A percentile compares a stretch with the other conserved stretches of the same genome.
Conservation (phyloP, 2,797 vertebrate species). For the Pseudotriccus pelzelni region DNA sequence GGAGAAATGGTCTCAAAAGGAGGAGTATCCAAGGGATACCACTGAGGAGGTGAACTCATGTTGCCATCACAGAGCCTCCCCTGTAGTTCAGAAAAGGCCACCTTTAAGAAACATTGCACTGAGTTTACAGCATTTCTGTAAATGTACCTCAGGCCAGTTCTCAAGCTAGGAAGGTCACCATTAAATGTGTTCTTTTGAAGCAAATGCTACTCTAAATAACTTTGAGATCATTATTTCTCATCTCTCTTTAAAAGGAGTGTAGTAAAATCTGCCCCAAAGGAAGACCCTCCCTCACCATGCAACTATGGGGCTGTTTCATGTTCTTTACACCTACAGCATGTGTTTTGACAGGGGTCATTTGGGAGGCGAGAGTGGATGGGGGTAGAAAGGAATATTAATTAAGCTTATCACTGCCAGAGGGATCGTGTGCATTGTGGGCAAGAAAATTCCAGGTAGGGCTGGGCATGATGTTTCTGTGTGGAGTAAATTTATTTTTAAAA, state of each 20-base stretch:
- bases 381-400: slow-evolving; percentile 33
- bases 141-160: background rate
- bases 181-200: background rate
- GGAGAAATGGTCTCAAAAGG: background rate
- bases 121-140: background rate
- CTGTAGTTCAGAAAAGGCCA: background rate
- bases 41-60: fast-evolving
- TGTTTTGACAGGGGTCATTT: slow-evolving; percentile 28
- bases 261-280: background rate
- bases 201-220: background rate
- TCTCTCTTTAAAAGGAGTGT: background rate
- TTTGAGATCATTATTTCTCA: background rate
- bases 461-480: background rate
- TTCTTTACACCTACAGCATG: background rate
- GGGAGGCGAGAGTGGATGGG: background rate
- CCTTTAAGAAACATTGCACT: background rate
- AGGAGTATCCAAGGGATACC: background rate
- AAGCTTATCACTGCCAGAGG: background rate
- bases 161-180: background rate
- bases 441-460: background rate
- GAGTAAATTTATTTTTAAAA: background rate
- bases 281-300: background rate
- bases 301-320: background rate
- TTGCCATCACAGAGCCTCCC: background rate
- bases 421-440: background rate